Conservation (phyloP, 2,888 invertebrate genomes). For the Microctonus hyperodae region DNA sequence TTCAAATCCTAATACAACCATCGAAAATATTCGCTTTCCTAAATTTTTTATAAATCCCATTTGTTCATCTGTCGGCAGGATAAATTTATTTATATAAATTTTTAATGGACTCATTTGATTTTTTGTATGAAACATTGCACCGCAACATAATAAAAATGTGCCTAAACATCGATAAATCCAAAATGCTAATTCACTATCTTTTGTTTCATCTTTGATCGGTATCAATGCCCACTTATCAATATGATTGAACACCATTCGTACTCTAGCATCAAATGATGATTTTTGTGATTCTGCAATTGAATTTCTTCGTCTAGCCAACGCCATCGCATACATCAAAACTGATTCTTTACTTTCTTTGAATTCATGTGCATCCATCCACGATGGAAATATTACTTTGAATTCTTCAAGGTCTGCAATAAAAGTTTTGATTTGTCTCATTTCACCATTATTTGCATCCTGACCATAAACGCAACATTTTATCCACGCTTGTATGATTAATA, state of each 20-base stretch:
- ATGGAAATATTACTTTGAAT: constrained; percentile 48
- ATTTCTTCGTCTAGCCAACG: constrained; percentile 47
- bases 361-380: constrained; percentile 42
- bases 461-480: constrained; percentile 55
- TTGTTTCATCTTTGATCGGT: constrained; percentile 53
- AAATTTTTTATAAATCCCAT: constrained; percentile 45
- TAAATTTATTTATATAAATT: constrained; percentile 49
- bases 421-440: constrained; percentile 46
- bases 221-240: constrained; percentile 57
- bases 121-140: constrained; percentile 49
- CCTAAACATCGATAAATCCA: constrained; percentile 58
- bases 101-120: constrained; percentile 53
- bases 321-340: constrained; percentile 50
- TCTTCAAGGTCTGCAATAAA: constrained; percentile 48
- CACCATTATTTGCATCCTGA: constrained; percentile 41
- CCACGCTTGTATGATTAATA: constrained; percentile 57
- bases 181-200: constrained; percentile 48
- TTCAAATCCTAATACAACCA: constrained; percentile 57
- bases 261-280: constrained; percentile 46
- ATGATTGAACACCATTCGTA: constrained; percentile 52
- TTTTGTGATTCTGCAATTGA: constrained; percentile 44
- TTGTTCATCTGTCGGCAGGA: constrained; percentile 51
- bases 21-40: constrained; percentile 56
- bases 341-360: constrained; percentile 50
- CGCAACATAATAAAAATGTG: constrained; percentile 52